A percentile compares a stretch with the other conserved stretches of the same genome.
phyloP scores from a whole-genome alignment of 2,888 invertebrate genomes.

The Dione vanillae region DNA sequence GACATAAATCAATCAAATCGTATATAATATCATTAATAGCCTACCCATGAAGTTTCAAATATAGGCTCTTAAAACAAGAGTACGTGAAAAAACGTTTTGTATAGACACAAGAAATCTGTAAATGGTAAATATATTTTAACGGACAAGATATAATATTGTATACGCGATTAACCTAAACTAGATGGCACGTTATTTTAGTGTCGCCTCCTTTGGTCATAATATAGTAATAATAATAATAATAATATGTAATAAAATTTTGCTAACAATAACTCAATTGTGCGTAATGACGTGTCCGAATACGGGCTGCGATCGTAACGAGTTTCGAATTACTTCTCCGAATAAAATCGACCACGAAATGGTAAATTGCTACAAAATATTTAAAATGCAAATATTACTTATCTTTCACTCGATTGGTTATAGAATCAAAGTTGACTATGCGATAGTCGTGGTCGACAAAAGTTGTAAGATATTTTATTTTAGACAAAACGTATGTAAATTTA shows the following conservation, averaged over 20 bases:
- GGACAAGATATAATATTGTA: constrained; percentile 85
- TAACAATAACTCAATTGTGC: constrained; percentile 79
- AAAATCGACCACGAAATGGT: constrained; percentile 5
- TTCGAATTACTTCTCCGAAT: constrained; percentile 5
- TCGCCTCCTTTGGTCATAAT: constrained; percentile 81
- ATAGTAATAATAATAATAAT: constrained; percentile 49
- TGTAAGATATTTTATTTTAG: constrained; percentile 55
- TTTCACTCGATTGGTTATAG: neutral
- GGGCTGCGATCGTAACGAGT: constrained; percentile 47
- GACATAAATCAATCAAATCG: constrained; percentile 56
- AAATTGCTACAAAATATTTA: neutral
- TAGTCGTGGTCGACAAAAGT: neutral
- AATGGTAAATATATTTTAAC: constrained; percentile 85
- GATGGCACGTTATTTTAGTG: constrained; percentile 84
- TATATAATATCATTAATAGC: constrained; percentile 57
- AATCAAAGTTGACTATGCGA: constrained; percentile 4
- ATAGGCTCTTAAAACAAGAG: constrained; percentile 85
- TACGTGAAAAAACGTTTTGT: constrained; percentile 83
- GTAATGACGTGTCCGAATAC: constrained; percentile 64
- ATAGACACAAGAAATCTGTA: constrained; percentile 85
- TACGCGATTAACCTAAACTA: constrained; percentile 85
- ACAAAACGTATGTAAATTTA: constrained; percentile 43
- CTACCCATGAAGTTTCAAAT: constrained; percentile 71
- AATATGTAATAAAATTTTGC: constrained; percentile 60
- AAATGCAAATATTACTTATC: neutral